Base-by-base conservation (phyloP, 2,888 invertebrate genomes). In the Pachydiplax longipennis region DNA sequence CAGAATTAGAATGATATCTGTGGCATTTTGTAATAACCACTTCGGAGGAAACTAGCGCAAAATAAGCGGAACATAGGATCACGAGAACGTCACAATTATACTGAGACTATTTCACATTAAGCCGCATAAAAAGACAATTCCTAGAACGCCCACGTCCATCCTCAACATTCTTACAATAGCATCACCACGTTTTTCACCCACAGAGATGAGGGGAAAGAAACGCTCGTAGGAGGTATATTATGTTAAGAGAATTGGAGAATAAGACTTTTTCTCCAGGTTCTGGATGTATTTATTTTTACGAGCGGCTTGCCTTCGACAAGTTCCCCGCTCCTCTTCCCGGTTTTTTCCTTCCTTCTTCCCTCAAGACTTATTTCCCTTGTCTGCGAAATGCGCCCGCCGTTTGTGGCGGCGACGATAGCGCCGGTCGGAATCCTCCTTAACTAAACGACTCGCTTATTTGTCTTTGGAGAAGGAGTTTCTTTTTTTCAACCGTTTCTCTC, bases 331-430 rank as follows among this genome's bases (percentile, higher is more conserved):
- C 25, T 53, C 87, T 37, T 35, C 25, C 25, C 22, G n/a, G 87
- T 87, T n/a, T 61, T 65, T 87, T 37, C 37, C 37, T n/a, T 65
- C 35, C 22, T 37, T 31, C 82, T 2, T 31, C 83, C 58, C 2
- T 35, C n/a, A 61, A 87, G 87, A 87, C 37, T 87, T 87, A 87
- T 87, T 87, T 87, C 61, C 53, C 87, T 61, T 87, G 87, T 87
- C 87, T 65, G 61, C 61, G n/a, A 65, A 53, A 35, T 61, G 61
- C 61, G 31, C 61, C 37, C 48, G 61, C 61, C 53, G 53, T 53
- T 53, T 53, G 53, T 87, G 87, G 87, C 37, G 87, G 87, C 37
- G 65, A 87, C 61, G 87, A 87, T 87, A 87, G 87, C 61, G 37
- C n/a, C 61, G 35, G 87, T 37, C 61, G 61, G 48, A 53, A 37